Base-by-base conservation (phyloP, 2,888 invertebrate species). In the Chymomyza caudatula region DNA sequence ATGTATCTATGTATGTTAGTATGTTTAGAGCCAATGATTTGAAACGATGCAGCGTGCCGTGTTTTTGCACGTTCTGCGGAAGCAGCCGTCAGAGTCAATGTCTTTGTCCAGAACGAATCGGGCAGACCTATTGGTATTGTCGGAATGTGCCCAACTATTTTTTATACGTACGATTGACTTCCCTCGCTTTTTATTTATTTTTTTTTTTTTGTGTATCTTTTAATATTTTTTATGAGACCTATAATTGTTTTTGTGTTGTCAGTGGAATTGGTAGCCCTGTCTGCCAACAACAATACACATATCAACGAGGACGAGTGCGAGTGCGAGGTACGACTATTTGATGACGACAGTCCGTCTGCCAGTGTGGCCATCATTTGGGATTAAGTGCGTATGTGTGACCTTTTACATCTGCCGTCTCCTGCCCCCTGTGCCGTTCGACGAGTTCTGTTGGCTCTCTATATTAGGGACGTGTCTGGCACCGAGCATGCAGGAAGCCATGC, bases 361-460 rank as follows among this genome's bases (percentile, higher is more conserved):
- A 78, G 79, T 71, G 69, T 79, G 73, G 73, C 79, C 85, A 85
- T 80, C 79, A 85, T 82, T 85, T 80, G 67, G 79, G 85, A 80
- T 80, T 82, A 80, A 85, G 64, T 49, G 57, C 54, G 58, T 74
- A 63, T 66, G 60, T 52, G 72, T 74, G 85, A 80, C 85, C 79
- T 85, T 78, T 80, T 82, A 79, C 85, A 85, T 85, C 79, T 80
- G 85, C 83, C 79, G 82, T 83, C 85, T 78, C 75, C 77, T 61
- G 60, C 53, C 65, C 29, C 29, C 29, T 37, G 11, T 37, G 11
- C 61, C 62, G 60, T 63, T 63, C 63, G 58, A n/a, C n/a, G n/a
- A n/a, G n/a, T n/a, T n/a, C n/a, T n/a, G 20, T 44, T n/a, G 2
- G 29, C 29, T 11, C 5, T 4, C 29, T 37, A 2, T 8, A 29